phyloP scores from a whole-genome alignment of 2,113 vertebrate species.

The Brachyhypopomus occidentalis region DNA sequence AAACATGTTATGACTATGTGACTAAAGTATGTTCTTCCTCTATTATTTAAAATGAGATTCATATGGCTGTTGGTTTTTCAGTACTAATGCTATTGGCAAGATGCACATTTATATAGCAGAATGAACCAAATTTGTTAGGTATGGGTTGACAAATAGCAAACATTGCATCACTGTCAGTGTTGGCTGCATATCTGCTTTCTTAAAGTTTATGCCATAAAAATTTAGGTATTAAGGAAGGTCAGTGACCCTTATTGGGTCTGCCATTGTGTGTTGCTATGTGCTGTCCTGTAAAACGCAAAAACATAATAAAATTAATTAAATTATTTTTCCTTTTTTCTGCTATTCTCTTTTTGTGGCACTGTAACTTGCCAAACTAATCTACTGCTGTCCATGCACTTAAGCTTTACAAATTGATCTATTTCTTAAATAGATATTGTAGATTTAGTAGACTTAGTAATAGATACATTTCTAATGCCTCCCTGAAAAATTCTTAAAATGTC shows the following conservation, averaged over 20 bases:
- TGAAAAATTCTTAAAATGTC: background rate
- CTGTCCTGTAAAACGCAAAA: slow-evolving; percentile 58
- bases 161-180: slow-evolving; percentile 11
- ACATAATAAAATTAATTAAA: slow-evolving; percentile 65
- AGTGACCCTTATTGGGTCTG: slow-evolving; percentile 52
- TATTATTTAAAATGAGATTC: too few species aligned
- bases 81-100: too few species aligned
- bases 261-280: slow-evolving; percentile 51
- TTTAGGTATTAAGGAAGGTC: slow-evolving; percentile 44
- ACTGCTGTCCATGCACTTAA: too few species aligned
- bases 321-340: slow-evolving; percentile 2
- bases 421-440: too few species aligned
- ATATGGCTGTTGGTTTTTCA: too few species aligned
- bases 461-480: background rate
- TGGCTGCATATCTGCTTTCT: slow-evolving; percentile 30
- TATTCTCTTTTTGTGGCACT: slow-evolving; percentile 4
- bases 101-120: too few species aligned
- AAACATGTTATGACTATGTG: too few species aligned
- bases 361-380: background rate
- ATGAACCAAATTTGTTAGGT: too few species aligned
- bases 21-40: too few species aligned
- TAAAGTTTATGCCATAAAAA: slow-evolving; percentile 20
- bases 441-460: too few species aligned
- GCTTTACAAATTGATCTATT: too few species aligned
- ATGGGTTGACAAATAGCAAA: too few species aligned